Percentiles rank a stretch among this genome's conserved stretches.
Evolutionary conservation across 30 jellyfish, hydroid and myxozoan species (phyloP).

Genomic region (Pelagia noctiluca): DNA sequence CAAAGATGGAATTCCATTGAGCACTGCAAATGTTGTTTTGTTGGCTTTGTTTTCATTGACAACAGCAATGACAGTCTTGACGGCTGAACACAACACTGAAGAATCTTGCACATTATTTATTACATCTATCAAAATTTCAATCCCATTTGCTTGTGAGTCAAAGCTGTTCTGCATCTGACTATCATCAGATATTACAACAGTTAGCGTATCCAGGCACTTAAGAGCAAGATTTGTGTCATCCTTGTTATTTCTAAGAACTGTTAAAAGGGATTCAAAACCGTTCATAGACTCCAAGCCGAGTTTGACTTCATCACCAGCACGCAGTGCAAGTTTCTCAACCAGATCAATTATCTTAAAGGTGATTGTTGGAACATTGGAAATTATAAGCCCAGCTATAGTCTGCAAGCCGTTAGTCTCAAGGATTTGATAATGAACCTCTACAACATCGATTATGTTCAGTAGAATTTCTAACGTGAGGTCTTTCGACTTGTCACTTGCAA

Average conservation of each 20-base stretch:
- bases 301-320: slow-evolving; percentile 54
- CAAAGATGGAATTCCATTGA: slow-evolving; percentile 39
- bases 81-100: background rate
- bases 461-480: slow-evolving; percentile 37
- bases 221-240: slow-evolving; percentile 20
- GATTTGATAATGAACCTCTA: slow-evolving; percentile 14
- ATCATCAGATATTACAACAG: slow-evolving; percentile 35
- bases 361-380: background rate
- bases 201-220: slow-evolving; percentile 44
- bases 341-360: slow-evolving; percentile 22
- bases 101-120: slow-evolving; percentile 19
- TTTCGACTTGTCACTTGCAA: slow-evolving; percentile 35
- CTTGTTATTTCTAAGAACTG: slow-evolving; percentile 6
- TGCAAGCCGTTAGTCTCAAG: slow-evolving; percentile 12
- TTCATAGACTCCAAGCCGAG: slow-evolving; percentile 35
- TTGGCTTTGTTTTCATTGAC: slow-evolving; percentile 18
- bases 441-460: background rate
- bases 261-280: slow-evolving; percentile 43
- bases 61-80: slow-evolving; percentile 24
- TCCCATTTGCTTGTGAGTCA: slow-evolving; percentile 35
- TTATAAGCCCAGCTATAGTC: slow-evolving; percentile 10
- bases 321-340: slow-evolving; percentile 51
- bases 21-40: slow-evolving; percentile 39
- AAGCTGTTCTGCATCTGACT: slow-evolving; percentile 49
- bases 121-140: slow-evolving; percentile 17